Conservation (phyloP, 2,113 vertebrate genomes). For the Vimba vimba region DNA sequence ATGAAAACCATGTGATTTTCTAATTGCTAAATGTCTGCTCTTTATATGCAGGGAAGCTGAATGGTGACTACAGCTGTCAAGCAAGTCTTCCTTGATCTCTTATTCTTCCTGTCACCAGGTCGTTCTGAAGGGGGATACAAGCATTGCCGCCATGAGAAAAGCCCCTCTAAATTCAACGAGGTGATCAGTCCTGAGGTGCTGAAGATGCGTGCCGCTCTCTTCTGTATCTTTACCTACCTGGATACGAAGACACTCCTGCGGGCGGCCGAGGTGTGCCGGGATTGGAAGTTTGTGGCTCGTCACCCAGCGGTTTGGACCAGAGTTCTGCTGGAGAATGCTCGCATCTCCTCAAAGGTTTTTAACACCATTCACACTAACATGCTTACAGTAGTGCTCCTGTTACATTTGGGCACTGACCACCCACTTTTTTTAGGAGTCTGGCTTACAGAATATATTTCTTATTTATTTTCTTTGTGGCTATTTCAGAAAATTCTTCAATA, state of each 20-base stretch:
- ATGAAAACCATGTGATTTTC: too few relatives aligned
- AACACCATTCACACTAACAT: neutral
- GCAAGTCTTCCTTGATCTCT: neutral
- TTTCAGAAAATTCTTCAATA: neutral
- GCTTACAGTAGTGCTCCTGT: neutral
- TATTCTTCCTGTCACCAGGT: conserved; percentile 57
- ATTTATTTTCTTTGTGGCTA: neutral
- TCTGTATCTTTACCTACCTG: conserved; percentile 99
- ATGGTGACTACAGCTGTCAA: neutral
- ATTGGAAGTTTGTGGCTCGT: conserved; percentile 96
- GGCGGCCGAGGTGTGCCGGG: conserved; percentile 90
- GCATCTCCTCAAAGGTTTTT: conserved; percentile 91
- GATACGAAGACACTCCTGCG: conserved; percentile 93
- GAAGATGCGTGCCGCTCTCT: conserved; percentile 95
- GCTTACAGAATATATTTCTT: neutral
- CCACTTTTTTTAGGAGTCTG: neutral
- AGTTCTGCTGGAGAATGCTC: conserved; percentile 93
- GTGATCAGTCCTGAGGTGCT: conserved; percentile 97
- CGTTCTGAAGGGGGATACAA: conserved; percentile 74
- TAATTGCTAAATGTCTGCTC: neutral
- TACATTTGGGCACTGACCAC: neutral
- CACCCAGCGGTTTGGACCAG: conserved; percentile 96
- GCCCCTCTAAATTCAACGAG: conserved; percentile 87
- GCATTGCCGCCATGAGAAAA: conserved; percentile 81
- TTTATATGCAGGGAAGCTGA: neutral